phyloP scores from a whole-genome alignment of 2,113 vertebrate species.

The Eidolon helvum region DNA sequence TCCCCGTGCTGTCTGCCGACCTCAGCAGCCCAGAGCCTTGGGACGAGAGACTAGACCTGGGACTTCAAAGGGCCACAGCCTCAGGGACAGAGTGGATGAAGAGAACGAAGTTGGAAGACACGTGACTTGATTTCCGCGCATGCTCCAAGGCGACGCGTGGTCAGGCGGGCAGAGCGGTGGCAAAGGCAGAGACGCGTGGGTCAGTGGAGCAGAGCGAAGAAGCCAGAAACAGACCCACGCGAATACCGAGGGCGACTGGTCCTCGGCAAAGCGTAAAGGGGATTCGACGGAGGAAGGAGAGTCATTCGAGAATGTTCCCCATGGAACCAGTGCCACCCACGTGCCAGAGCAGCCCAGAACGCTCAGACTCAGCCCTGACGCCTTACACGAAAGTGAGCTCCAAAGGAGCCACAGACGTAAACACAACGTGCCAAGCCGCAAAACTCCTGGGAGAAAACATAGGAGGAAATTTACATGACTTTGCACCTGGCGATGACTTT shows the following conservation, averaged over 20 bases:
- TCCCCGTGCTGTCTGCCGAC: accelerated
- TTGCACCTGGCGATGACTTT: not conserved
- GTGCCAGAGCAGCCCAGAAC: not conserved
- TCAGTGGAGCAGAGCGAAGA: not conserved
- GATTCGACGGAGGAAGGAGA: not conserved
- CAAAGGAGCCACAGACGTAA: too few species aligned
- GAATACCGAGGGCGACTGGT: too few species aligned
- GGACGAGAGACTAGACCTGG: not conserved
- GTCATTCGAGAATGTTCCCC: not conserved
- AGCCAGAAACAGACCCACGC: not conserved
- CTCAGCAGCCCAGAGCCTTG: not conserved
- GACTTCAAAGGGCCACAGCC: not conserved
- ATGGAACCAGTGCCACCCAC: too few species aligned
- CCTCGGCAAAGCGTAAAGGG: not conserved
- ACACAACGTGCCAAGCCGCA: not conserved
- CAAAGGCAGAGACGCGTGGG: not conserved
- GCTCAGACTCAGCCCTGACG: not conserved
- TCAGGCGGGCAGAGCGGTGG: not conserved
- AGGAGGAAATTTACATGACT: too few species aligned
- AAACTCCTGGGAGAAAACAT: not conserved
- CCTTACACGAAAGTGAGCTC: not conserved
- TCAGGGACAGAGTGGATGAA: not conserved
- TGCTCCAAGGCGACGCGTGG: too few species aligned
- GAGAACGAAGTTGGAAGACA: not conserved
- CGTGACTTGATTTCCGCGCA: too few species aligned